A percentile compares a stretch with the other conserved stretches of the same genome.
Evolutionary conservation across 2,113 vertebrate genomes (phyloP).

Genomic region (Oncorhynchus kisutch): DNA sequence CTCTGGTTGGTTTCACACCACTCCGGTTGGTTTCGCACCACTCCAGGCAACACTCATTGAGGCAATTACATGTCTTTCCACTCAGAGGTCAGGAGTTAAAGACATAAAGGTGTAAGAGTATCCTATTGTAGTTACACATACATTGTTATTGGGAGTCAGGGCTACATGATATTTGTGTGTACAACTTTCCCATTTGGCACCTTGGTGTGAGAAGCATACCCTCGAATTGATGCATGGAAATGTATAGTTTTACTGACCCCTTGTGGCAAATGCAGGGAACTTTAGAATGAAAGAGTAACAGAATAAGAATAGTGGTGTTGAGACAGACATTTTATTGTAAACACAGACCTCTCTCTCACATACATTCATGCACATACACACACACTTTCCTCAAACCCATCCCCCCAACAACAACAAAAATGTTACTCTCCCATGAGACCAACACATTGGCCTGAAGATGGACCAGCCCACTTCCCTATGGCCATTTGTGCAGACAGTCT

Average conservation of each 20-base stretch:
- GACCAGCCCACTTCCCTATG: no score
- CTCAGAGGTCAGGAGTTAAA: neutral
- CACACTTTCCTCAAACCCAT: neutral
- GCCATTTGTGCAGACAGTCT: no score
- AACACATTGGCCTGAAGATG: no score
- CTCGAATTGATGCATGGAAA: neutral
- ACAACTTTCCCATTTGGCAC: neutral
- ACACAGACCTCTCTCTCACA: neutral
- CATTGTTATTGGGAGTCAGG: neutral
- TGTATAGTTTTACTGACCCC: constrained; percentile 58
- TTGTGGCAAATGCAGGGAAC: constrained; percentile 53
- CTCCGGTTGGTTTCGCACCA: neutral
- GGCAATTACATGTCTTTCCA: constrained; percentile 11
- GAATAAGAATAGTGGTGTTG: neutral
- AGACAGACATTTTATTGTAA: neutral
- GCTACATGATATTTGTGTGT: neutral
- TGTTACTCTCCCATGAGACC: no score
- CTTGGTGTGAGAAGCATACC: neutral
- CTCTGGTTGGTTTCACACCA: no score
- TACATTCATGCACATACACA: neutral
- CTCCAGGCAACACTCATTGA: neutral
- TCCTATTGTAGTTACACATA: constrained; percentile 17
- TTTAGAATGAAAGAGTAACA: constrained; percentile 18
- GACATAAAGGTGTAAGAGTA: neutral
- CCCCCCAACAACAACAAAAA: neutral